These are phyloP conservation scores for Melanaphis sacchari DNA, from an alignment of 1,140 invertebrate species.

Conservation along the genomic window DNA sequence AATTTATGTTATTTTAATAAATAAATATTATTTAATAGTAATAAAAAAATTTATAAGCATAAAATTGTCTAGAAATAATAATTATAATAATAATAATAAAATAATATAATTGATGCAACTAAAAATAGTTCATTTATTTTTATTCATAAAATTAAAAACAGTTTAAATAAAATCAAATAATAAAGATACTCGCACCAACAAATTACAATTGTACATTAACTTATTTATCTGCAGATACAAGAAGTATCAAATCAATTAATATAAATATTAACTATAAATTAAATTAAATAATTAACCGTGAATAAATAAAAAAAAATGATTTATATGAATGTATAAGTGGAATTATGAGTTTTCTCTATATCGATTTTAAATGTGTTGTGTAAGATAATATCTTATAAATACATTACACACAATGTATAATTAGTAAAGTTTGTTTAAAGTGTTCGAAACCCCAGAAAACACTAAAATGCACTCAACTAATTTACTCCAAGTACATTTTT, in stretches of 20 bases:
- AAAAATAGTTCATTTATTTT: not conserved
- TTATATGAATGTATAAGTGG: not conserved
- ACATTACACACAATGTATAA: not conserved
- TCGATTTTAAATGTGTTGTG: not conserved
- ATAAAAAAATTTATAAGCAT: too few relatives aligned
- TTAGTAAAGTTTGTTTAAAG: constrained; percentile 15
- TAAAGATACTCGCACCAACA: not conserved
- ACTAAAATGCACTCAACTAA: constrained; percentile 13
- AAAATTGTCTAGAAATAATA: too few relatives aligned
- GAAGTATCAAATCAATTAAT: not conserved
- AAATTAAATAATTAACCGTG: not conserved
- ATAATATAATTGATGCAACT: too few relatives aligned
- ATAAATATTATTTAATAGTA: too few relatives aligned
- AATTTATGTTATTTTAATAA: too few relatives aligned
- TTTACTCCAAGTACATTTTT: not conserved
- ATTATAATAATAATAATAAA: too few relatives aligned
- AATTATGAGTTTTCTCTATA: not conserved
- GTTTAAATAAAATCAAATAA: too few relatives aligned
- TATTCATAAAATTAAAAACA: not conserved
- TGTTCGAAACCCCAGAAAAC: not conserved
- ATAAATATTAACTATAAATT: not conserved
- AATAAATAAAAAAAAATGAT: not conserved
- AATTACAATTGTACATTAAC: not conserved
- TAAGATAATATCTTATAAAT: not conserved
- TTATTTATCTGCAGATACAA: not conserved